phyloP scores from a whole-genome alignment of 2,888 invertebrate species.

The Xylota segnis region DNA sequence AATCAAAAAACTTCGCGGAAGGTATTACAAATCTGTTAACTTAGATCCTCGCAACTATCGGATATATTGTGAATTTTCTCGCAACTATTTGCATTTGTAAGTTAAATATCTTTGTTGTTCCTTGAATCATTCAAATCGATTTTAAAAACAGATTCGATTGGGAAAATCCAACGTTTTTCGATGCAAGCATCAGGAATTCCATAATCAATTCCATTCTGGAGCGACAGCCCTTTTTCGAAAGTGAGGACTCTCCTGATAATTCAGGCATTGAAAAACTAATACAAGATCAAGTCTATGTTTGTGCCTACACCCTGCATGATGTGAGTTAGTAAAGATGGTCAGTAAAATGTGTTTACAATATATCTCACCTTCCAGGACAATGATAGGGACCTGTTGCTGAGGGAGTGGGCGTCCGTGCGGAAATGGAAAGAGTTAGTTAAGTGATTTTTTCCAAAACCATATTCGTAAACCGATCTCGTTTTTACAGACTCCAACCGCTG shows the following conservation, averaged over 20 bases:
- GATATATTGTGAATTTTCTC: conserved; percentile 89
- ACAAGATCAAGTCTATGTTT: conserved; percentile 87
- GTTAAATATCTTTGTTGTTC: conserved; percentile 79
- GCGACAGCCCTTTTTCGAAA: conserved; percentile 87
- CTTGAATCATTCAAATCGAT: background rate
- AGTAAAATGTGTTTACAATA: background rate
- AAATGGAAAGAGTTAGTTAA: conserved; percentile 88
- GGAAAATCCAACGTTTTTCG: conserved; percentile 88
- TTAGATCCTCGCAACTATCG: conserved; percentile 87
- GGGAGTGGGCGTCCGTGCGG: conserved; percentile 89
- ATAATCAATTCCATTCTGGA: conserved; percentile 91
- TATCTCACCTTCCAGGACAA: conserved; percentile 84
- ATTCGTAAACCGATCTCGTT: background rate
- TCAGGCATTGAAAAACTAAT: conserved; percentile 89
- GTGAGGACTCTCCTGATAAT: conserved; percentile 84
- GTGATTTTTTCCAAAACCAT: conserved; percentile 24
- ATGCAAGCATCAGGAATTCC: conserved; percentile 87
- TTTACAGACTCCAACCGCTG: conserved; percentile 87
- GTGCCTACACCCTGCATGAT: conserved; percentile 91
- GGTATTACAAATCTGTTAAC: conserved; percentile 86
- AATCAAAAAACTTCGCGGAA: conserved; percentile 85
- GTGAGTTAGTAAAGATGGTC: conserved; percentile 85
- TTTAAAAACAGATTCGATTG: conserved; percentile 87
- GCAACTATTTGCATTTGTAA: conserved; percentile 90
- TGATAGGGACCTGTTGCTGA: conserved; percentile 86